Evolutionary conservation across 2,888 invertebrate genomes (phyloP), one percentile per base, ranked within the genome.

Genomic region (Stomorhina lunata): DNA sequence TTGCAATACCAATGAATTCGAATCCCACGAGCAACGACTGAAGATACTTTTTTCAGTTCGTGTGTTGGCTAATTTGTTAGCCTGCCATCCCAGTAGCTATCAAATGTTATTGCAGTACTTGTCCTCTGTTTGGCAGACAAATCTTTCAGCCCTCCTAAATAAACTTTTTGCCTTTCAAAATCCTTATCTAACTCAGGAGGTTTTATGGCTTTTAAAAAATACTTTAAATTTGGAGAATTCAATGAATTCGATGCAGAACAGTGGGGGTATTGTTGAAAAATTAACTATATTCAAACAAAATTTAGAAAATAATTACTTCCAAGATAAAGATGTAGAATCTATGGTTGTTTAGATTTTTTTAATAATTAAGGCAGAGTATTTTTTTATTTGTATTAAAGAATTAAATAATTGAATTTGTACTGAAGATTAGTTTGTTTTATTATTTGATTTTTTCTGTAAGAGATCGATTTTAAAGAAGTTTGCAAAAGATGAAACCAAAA

Each of bases 161-260:
- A 84, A 79, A 29, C 76, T 90, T 1, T 90, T 90, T 77, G 84
- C 68, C 0, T 75, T 87, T 20, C 81, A 59, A 0, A 81, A 88
- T 45, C 3, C 20, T 0, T 7, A 32, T 9, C 45, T 90, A 6
- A 85, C 75, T 0, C n/a, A 4, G 17, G 87, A 90, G 20, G 29
- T 84, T 0, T 63, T 90, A 61, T 89, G 86, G 81, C 45, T 90
- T 32, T 48, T 90, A 0, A 86, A 84, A 45, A 90, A 88, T 72
- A 45, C 86, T 5, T n/a, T 86, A 32, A 27, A 15, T 22, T 15
- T 59, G 9, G 81, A 79, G 59, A 57, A 57, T 27, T 9, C 68
- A 32, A 61, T 20, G 22, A 12, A 29, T 3, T 10, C 71, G 50
- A 15, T 29, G 34, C 29, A 55, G 3, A 27, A 37, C 27, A 48